phyloP scores from a whole-genome alignment of 2,888 invertebrate species.

The Tenthredo distinguenda region DNA sequence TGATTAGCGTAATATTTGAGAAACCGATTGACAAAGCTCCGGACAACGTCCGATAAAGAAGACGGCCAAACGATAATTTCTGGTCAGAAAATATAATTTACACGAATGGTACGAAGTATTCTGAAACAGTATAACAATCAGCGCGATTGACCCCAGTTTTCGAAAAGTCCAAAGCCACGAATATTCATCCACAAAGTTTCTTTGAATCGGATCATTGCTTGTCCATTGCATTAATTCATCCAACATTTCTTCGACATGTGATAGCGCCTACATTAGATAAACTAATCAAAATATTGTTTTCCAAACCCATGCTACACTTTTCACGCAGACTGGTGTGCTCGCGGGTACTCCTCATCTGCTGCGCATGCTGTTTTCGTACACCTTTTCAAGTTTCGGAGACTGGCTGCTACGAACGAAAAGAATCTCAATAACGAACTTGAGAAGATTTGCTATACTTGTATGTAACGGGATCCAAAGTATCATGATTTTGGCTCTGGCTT shows the following conservation, averaged over 20 bases:
- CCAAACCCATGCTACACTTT: neutral
- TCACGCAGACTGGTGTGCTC: slow-evolving; percentile 81
- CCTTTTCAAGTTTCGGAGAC: slow-evolving; percentile 81
- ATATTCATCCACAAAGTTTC: no score
- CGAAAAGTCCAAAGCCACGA: no score
- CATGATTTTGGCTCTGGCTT: slow-evolving; percentile 82
- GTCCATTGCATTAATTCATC: no score
- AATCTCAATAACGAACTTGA: slow-evolving; percentile 82
- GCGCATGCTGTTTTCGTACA: slow-evolving; percentile 81
- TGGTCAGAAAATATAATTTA: neutral
- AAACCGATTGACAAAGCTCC: neutral
- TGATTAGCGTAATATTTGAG: neutral
- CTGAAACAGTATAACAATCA: neutral
- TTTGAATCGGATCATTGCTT: no score
- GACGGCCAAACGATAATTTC: neutral
- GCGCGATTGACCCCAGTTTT: neutral
- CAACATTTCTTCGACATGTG: no score
- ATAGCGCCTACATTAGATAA: neutral
- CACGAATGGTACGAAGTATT: neutral
- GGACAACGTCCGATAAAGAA: neutral
- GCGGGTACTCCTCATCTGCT: slow-evolving; percentile 84
- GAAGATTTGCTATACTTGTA: slow-evolving; percentile 83
- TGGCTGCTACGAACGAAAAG: slow-evolving; percentile 81
- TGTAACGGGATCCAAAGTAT: slow-evolving; percentile 83
- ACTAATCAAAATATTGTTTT: neutral